A percentile compares a stretch with the other conserved stretches of the same genome.
These are phyloP conservation scores for Conchocele bisecta DNA, from an alignment of 2,888 invertebrate species.

Conservation along the genomic window DNA sequence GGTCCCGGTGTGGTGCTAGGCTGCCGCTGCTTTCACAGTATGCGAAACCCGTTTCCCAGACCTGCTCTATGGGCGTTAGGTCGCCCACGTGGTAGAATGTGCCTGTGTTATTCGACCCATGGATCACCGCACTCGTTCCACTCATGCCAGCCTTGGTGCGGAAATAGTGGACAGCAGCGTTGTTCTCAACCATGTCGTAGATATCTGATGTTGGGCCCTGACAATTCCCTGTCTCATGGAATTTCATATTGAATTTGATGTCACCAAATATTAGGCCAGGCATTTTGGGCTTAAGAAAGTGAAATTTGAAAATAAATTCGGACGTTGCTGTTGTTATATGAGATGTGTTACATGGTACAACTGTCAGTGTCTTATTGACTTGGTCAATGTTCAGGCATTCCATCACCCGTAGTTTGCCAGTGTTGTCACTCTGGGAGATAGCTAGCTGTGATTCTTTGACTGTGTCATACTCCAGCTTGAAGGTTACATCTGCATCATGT, in stretches of 20 bases:
- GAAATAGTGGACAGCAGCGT: slow-evolving; percentile 69
- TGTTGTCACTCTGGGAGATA: slow-evolving; percentile 47
- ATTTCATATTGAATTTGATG: slow-evolving; percentile 65
- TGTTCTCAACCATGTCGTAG: slow-evolving; percentile 30
- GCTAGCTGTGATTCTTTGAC: slow-evolving; percentile 44
- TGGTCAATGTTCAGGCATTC: slow-evolving; percentile 66
- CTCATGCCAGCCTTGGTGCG: slow-evolving; percentile 40
- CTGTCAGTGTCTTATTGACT: slow-evolving; percentile 33
- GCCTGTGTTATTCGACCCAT: not conserved
- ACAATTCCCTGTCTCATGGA: slow-evolving; percentile 44
- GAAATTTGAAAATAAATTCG: slow-evolving; percentile 61
- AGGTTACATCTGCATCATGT: slow-evolving; percentile 27
- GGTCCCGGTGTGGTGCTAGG: slow-evolving; percentile 65
- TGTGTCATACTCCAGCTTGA: slow-evolving; percentile 62
- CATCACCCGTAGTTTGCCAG: slow-evolving; percentile 18
- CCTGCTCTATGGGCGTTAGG: slow-evolving; percentile 64
- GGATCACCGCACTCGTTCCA: slow-evolving; percentile 2
- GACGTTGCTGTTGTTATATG: slow-evolving; percentile 33
- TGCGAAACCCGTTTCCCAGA: slow-evolving; percentile 76
- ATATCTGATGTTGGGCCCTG: slow-evolving; percentile 30
- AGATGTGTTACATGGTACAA: slow-evolving; percentile 23
- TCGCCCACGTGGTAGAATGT: slow-evolving; percentile 45
- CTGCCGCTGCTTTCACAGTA: slow-evolving; percentile 72
- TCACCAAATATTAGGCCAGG: slow-evolving; percentile 72
- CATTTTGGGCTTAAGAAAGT: slow-evolving; percentile 56